Conservation (phyloP, 2,113 vertebrate genomes). For the Gobio gobio region DNA sequence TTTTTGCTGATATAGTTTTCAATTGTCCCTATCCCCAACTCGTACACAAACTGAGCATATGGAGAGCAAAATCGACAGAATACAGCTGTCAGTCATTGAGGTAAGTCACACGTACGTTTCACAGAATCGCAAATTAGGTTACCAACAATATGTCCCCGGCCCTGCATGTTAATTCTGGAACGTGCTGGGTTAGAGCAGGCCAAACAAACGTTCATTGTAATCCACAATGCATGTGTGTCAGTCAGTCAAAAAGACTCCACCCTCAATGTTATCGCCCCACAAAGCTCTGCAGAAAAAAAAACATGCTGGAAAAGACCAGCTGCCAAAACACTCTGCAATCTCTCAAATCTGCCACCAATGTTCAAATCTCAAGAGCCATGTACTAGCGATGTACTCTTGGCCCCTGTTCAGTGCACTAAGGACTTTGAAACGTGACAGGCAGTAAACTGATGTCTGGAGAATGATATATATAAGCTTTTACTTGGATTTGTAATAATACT, state of each 20-base stretch:
- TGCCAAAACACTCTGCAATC: not conserved
- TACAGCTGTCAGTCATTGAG: conserved; percentile 40
- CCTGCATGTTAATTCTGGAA: conserved; percentile 64
- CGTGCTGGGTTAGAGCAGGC: not conserved
- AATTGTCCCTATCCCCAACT: not conserved
- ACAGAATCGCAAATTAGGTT: not conserved
- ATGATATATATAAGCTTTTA: not conserved
- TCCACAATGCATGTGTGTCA: conserved; percentile 55
- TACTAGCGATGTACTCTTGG: not conserved
- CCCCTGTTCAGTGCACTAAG: not conserved
- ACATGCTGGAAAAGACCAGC: conserved; percentile 43
- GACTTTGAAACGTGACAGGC: not conserved
- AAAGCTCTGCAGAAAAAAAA: conserved; percentile 46
- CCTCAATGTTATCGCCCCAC: not conserved
- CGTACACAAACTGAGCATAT: not conserved
- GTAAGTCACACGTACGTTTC: too few relatives aligned
- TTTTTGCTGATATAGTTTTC: not conserved
- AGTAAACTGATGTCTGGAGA: not conserved
- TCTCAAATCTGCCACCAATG: not conserved
- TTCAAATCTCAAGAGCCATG: not conserved
- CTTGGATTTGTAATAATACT: not conserved
- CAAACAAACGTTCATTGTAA: conserved; percentile 23
- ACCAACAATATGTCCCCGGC: not conserved
- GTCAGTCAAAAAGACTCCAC: conserved; percentile 60
- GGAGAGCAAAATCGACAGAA: not conserved